A percentile compares a stretch with the other conserved stretches of the same genome.
These are phyloP conservation scores for Macaria notata DNA, from an alignment of 2,888 invertebrate genomes.

Conservation along the genomic window DNA sequence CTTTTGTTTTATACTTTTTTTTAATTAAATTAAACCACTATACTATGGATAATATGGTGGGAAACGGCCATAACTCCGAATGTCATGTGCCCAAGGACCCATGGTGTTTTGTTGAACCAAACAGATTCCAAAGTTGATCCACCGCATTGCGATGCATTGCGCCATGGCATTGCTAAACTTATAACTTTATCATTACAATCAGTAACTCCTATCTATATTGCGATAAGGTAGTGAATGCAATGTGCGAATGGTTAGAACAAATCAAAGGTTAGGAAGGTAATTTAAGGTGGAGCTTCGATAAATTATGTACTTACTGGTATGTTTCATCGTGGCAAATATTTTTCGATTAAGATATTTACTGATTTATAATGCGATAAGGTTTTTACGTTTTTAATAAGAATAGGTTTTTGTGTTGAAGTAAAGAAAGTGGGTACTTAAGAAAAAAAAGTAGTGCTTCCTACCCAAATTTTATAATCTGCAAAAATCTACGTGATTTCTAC, in stretches of 20 bases:
- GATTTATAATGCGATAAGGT: background rate
- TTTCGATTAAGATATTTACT: slow-evolving; percentile 9
- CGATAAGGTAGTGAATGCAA: slow-evolving; percentile 29
- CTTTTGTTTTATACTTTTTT: no score
- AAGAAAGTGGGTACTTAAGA: no score
- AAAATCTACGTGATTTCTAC: no score
- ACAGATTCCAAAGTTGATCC: slow-evolving; percentile 54
- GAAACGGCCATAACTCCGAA: background rate
- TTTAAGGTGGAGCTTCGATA: slow-evolving; percentile 21
- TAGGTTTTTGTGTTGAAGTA: no score
- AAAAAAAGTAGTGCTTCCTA: no score
- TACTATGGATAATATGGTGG: no score
- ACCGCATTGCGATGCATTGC: slow-evolving; percentile 53
- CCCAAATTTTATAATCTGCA: no score
- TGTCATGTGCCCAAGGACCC: slow-evolving; percentile 45
- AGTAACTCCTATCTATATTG: slow-evolving; percentile 22
- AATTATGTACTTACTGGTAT: slow-evolving; percentile 7
- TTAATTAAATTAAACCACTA: no score
- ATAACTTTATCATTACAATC: slow-evolving; percentile 18
- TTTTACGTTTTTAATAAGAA: no score
- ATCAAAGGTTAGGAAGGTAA: slow-evolving; percentile 31
- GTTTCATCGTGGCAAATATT: slow-evolving; percentile 9
- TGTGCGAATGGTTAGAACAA: slow-evolving; percentile 14
- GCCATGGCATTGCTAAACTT: slow-evolving; percentile 42
- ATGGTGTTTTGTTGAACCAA: slow-evolving; percentile 48